Evolutionary conservation across 2,113 vertebrate species (phyloP).

Genomic region (Siphamia tubifer): DNA sequence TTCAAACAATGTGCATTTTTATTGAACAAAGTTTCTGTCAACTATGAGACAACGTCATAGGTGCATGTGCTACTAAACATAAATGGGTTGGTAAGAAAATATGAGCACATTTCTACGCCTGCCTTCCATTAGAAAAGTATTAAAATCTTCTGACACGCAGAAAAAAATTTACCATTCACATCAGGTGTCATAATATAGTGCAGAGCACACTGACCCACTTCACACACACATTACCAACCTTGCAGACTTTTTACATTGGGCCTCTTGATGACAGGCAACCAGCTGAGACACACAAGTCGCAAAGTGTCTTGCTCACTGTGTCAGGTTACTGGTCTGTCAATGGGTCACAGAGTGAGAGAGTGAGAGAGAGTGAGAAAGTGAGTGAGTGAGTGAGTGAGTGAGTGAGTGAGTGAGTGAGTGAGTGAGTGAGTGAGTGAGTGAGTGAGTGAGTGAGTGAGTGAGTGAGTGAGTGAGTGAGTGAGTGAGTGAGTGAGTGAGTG

Average conservation of each 20-base stretch:
- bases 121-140: too few relatives aligned
- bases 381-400: background rate
- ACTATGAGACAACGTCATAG: background rate
- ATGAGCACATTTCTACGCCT: too few relatives aligned
- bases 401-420: background rate
- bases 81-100: too few relatives aligned
- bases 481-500: too few relatives aligned
- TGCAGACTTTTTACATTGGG: background rate
- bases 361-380: background rate
- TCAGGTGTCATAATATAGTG: background rate
- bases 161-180: background rate
- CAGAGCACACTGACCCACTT: conserved; percentile 27
- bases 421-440: background rate
- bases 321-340: conserved; percentile 48
- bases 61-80: background rate
- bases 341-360: background rate
- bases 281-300: conserved; percentile 45
- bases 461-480: background rate
- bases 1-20: too few relatives aligned
- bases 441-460: background rate
- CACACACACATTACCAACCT: conserved; percentile 1
- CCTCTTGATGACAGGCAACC: conserved; percentile 40
- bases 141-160: too few relatives aligned
- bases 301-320: conserved; percentile 30
- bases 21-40: too few relatives aligned